Base-by-base conservation (phyloP, 2,113 vertebrate genomes). In the Tautogolabrus adspersus region DNA sequence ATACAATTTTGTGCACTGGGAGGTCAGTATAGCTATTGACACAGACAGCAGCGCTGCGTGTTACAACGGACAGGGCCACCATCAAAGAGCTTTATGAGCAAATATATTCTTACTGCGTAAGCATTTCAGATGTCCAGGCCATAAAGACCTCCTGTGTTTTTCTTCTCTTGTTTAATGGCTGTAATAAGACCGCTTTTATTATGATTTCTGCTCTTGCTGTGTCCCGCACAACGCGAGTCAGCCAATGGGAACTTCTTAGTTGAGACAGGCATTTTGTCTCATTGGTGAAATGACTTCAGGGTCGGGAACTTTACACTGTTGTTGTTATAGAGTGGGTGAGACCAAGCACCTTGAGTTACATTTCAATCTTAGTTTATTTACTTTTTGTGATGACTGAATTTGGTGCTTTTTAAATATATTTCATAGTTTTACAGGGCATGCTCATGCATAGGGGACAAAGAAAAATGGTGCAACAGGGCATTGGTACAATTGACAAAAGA, bases 1-100 rank as follows among this genome's bases (percentile, higher is more conserved):
- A 88, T 89, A 92, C 78, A 91, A 89, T 92, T 89, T 84, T 76
- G 57, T 86, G 75, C 38, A 69, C 63, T 23, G 79, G 87, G 84
- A 89, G 87, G 84, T 85, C 86, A 89, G 85, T 86, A 88, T 74
- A 83, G 82, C 52, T 92, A 88, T 92, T 94, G 88, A 92, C 83
- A 83, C 86, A 92, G 92, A 92, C 89, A 81, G 81, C 72, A 64
- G 90, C 63, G 57, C 68, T 19, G 77, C 38, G 75, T 75, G 74
- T 67, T 84, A 79, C 66, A 85, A 83, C 56, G 5, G 89, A 91
- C 88, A 79, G 84, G 92, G 91, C 93, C 93, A 93, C 93, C 92
- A 83, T 94, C 90, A 93, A 89, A 90, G 89, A 75, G 72, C 85
- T 94, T 93, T 94, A 93, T 72, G 86, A 92, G 85, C 86, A 86